Evolutionary conservation across 2,888 invertebrate genomes (phyloP).

Genomic region (Icerya purchasi): DNA sequence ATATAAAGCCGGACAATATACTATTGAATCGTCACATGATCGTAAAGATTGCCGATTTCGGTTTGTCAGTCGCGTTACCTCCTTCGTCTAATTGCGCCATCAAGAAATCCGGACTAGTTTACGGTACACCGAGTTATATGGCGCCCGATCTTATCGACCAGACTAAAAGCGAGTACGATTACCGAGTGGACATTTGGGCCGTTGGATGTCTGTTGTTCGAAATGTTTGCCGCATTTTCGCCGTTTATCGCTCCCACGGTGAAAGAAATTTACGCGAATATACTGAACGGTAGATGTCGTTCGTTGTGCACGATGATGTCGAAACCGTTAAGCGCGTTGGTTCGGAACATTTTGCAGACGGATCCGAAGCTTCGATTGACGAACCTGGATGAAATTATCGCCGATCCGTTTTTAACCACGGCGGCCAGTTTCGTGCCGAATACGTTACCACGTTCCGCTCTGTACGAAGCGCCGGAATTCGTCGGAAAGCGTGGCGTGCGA

Average conservation of each 20-base stretch:
- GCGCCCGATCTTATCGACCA: slow-evolving; percentile 8
- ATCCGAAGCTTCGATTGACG: slow-evolving; percentile 6
- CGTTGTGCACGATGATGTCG: slow-evolving; percentile 4
- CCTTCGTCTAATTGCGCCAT: slow-evolving; percentile 3
- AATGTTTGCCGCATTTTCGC: slow-evolving; percentile 6
- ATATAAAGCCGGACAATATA: slow-evolving; percentile 10
- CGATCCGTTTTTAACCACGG: slow-evolving; percentile 6
- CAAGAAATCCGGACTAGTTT: slow-evolving; percentile 1
- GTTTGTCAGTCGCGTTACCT: slow-evolving; percentile 7
- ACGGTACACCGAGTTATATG: slow-evolving; percentile 11
- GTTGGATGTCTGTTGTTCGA: slow-evolving; percentile 9
- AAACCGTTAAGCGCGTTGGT: neutral
- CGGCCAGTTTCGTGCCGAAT: slow-evolving; percentile 9
- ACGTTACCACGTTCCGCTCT: slow-evolving; percentile 7
- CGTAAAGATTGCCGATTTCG: slow-evolving; percentile 8
- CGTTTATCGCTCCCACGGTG: slow-evolving; percentile 7
- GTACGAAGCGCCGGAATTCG: slow-evolving; percentile 9
- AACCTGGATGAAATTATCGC: slow-evolving; percentile 2
- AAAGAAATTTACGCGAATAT: slow-evolving; percentile 8
- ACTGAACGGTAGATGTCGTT: slow-evolving; percentile 7
- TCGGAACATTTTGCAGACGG: slow-evolving; percentile 5
- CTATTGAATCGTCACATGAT: slow-evolving; percentile 7
- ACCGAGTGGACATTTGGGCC: slow-evolving; percentile 11
- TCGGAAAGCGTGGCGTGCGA: too few species aligned
- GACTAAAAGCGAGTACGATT: slow-evolving; percentile 4